Base-by-base conservation (phyloP, 2,888 invertebrate genomes). In the Eumerus sabulonum region DNA sequence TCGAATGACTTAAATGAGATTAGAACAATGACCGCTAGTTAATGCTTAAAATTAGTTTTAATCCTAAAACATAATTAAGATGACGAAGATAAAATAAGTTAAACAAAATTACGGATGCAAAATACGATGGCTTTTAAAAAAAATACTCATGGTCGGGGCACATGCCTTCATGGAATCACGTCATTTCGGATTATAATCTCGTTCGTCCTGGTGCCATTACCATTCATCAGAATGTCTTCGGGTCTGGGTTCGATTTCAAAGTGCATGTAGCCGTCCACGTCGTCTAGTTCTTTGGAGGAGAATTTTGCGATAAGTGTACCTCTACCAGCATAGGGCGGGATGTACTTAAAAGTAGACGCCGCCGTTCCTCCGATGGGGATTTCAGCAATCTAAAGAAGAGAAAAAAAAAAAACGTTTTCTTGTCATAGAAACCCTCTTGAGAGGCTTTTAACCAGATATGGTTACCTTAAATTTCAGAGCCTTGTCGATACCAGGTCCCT, bases 291-390 rank as follows among this genome's bases (percentile, higher is more conserved):
- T 84, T 94, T 95, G 11, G 96, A 95, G 56, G 92, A 91, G 88
- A 98, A 98, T 87, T 96, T 97, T 16, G 94, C 96, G 18, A 94
- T 93, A 77, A 98, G 92, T 14, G 96, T 95, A 82, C 94, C 94
- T 40, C 94, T 92, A 0, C 98, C 98, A 0, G 92, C 91, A 87
- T 93, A 92, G 1, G 93, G 93, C 0, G 97, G 96, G 0, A 92
- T 93, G 86, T 97, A 91, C 82, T 93, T 93, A 85, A 96, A 95
- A 16, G 92, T 91, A 0, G 93, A 94, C 60, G 92, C 91, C 0
- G 94, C 95, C 36, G 92, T 91, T 54, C 92, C 93, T 0, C 93
- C 94, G 77, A 94, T 90, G 57, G 92, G 90, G 83, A 86, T 86
- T 82, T 89, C 88, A 9, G 86, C 83, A 79, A 88, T 88, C 89